Percentiles rank a stretch among this genome's conserved stretches.
phyloP scores from a whole-genome alignment of 2,888 invertebrate species.

The Phaonia tiefii region DNA sequence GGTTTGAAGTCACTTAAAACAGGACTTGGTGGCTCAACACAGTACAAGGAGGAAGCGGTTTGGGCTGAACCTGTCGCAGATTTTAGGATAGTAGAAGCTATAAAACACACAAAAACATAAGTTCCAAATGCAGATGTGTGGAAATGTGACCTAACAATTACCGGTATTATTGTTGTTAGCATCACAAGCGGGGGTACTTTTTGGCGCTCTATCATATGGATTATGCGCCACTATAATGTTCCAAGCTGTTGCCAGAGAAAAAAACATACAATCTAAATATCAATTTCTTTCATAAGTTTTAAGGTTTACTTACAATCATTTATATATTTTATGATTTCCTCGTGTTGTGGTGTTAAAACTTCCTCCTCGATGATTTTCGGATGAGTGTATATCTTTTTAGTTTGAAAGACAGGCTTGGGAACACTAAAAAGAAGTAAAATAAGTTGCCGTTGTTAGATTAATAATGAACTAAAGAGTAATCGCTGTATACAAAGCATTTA shows the following conservation, averaged over 20 bases:
- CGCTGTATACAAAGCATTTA: too few relatives aligned
- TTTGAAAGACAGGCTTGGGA: constrained; percentile 90
- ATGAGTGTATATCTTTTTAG: constrained; percentile 80
- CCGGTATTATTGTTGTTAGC: constrained; percentile 73
- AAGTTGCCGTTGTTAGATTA: too few relatives aligned
- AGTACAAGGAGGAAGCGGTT: constrained; percentile 82
- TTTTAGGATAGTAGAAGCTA: constrained; percentile 70
- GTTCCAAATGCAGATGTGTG: not conserved
- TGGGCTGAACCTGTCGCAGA: constrained; percentile 66
- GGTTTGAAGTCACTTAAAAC: constrained; percentile 90
- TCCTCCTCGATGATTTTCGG: constrained; percentile 81
- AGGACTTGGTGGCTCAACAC: constrained; percentile 88
- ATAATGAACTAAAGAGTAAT: too few relatives aligned
- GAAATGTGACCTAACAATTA: constrained; percentile 45
- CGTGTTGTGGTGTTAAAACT: constrained; percentile 88
- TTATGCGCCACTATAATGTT: constrained; percentile 80
- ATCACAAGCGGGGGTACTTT: constrained; percentile 70
- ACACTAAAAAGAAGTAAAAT: constrained; percentile 81
- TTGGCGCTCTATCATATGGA: constrained; percentile 75
- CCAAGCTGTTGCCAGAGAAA: constrained; percentile 75
- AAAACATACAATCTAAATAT: not conserved
- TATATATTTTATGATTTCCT: constrained; percentile 92
- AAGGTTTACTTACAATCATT: constrained; percentile 87
- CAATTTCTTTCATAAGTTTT: not conserved
- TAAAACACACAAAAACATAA: constrained; percentile 56